Conservation (phyloP, 92 coral and sea anemone genomes). For the Parazoanthus swiftii region DNA sequence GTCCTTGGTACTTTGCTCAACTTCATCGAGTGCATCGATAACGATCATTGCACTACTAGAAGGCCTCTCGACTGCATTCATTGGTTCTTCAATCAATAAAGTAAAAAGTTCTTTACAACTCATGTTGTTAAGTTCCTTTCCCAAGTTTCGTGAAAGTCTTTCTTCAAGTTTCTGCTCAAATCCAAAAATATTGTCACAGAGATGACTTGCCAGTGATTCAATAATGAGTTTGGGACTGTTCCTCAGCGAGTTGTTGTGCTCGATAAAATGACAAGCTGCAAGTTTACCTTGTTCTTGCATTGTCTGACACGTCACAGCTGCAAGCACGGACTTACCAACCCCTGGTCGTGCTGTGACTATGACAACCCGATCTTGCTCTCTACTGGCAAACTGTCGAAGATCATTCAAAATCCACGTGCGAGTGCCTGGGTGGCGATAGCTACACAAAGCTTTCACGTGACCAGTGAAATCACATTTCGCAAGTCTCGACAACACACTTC, state of each 20-base stretch:
- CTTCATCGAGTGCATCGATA: conserved; percentile 51
- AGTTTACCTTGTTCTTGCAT: conserved; percentile 41
- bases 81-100: conserved; percentile 29
- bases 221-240: conserved; percentile 59
- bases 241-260: conserved; percentile 56
- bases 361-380: conserved; percentile 51
- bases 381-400: conserved; percentile 47
- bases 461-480: conserved; percentile 60
- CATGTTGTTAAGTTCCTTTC: conserved; percentile 23
- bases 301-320: conserved; percentile 53
- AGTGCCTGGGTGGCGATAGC: conserved; percentile 53
- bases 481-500: conserved; percentile 39
- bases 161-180: conserved; percentile 57
- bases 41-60: conserved; percentile 14
- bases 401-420: conserved; percentile 61
- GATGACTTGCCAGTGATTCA: conserved; percentile 65
- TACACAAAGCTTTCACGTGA: conserved; percentile 35
- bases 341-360: conserved; percentile 64
- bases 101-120: conserved; percentile 29
- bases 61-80: conserved; percentile 6
- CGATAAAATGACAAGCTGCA: conserved; percentile 68
- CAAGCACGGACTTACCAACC: conserved; percentile 72
- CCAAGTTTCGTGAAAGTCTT: conserved; percentile 42
- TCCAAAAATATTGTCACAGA: conserved; percentile 52
- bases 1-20: conserved; percentile 21